A percentile compares a stretch with the other conserved stretches of the same genome.
Evolutionary conservation across 2,797 vertebrate species (phyloP).

Genomic region (Tapirus indicus): DNA sequence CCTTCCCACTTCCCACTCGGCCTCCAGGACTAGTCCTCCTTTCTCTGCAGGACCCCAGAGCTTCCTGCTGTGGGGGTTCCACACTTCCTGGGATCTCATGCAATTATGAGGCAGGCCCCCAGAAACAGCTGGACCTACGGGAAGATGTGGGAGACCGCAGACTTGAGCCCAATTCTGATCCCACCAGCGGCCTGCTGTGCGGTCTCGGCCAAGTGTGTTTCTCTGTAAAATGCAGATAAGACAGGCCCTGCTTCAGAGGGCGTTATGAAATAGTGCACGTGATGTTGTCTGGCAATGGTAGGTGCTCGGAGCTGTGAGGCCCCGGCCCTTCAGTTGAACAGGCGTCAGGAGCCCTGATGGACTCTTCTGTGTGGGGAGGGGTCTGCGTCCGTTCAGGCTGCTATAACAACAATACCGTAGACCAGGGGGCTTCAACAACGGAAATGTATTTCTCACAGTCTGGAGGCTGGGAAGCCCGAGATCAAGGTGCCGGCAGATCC

Average conservation of each 20-base stretch:
- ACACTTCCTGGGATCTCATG: not conserved
- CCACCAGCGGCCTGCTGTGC: not conserved
- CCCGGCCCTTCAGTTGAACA: not conserved
- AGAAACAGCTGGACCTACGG: too few relatives aligned
- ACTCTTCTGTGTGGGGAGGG: accelerated
- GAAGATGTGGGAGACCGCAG: not conserved
- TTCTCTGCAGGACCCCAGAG: not conserved
- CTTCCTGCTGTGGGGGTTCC: not conserved
- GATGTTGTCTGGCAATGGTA: not conserved
- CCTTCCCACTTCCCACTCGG: not conserved
- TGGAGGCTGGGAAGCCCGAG: not conserved
- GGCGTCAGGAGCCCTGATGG: not conserved
- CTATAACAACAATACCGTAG: too few relatives aligned
- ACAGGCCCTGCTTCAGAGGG: not conserved
- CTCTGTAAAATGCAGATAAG: not conserved
- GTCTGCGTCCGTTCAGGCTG: not conserved
- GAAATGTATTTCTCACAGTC: not conserved
- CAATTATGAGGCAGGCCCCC: not conserved
- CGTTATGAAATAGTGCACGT: not conserved
- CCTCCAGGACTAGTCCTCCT: not conserved
- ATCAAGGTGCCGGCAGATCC: not conserved
- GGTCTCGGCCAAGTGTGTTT: not conserved
- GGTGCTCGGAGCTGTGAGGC: not conserved
- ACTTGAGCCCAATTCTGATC: not conserved
- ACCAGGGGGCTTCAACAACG: too few relatives aligned